Conservation (phyloP, 2,888 invertebrate genomes). For the Tetanocera ferruginea region DNA sequence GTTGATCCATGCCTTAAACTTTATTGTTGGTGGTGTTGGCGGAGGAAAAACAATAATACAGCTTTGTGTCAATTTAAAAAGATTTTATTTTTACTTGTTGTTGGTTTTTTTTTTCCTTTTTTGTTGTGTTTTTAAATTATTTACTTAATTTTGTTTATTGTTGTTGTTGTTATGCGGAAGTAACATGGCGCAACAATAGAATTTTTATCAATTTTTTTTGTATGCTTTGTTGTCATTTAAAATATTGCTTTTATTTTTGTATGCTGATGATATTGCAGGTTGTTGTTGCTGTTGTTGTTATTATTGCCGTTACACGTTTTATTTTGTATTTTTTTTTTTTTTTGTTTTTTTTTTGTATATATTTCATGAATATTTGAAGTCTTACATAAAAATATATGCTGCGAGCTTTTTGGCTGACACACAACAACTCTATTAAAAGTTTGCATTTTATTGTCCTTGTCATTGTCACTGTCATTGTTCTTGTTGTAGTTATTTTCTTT, state of each 20-base stretch:
- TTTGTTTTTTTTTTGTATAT: not conserved
- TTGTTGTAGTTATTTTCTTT: not conserved
- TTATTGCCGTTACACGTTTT: not conserved
- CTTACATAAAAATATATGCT: not conserved
- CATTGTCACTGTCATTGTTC: not conserved
- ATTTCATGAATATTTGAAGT: not conserved
- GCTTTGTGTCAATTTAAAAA: not conserved
- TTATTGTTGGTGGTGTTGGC: not conserved
- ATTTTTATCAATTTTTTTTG: not conserved
- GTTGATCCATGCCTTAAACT: not conserved
- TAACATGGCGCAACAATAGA: not conserved
- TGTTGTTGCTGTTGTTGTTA: not conserved
- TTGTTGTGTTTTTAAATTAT: not conserved
- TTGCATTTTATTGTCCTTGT: conserved; percentile 1
- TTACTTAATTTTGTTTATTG: not conserved
- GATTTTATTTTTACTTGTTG: too few species aligned
- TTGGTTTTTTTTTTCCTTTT: not conserved
- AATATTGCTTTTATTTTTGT: not conserved
- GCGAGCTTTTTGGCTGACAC: not conserved
- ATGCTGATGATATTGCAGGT: not conserved
- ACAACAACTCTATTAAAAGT: conserved; percentile 12
- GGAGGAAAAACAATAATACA: not conserved
- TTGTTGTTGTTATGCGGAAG: not conserved
- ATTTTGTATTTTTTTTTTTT: too few species aligned
- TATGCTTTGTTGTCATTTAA: not conserved